Conservation (phyloP, 2,113 vertebrate genomes). For the Larimichthys crocea region DNA sequence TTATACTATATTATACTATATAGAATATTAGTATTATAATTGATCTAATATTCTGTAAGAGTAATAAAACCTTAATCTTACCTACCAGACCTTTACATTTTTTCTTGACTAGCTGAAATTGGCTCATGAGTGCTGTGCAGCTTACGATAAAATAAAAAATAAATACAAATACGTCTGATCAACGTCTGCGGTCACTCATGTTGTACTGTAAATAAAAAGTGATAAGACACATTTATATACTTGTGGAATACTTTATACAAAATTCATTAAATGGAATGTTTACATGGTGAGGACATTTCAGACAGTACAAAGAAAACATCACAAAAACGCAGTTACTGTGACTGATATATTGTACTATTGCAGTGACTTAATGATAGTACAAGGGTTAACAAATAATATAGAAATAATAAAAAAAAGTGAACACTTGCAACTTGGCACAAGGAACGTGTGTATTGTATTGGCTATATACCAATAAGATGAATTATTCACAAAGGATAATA, state of each 20-base stretch:
- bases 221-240: constrained; percentile 11
- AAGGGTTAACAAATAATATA: constrained; percentile 60
- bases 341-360: constrained; percentile 61
- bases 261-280: constrained; percentile 70
- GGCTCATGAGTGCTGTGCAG: background rate
- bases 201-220: background rate
- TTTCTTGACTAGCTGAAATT: background rate
- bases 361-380: constrained; percentile 59
- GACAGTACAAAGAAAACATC: constrained; percentile 75
- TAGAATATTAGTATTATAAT: too few relatives aligned
- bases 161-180: background rate
- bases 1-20: too few relatives aligned
- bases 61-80: too few relatives aligned
- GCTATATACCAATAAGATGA: constrained; percentile 30
- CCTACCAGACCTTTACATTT: too few relatives aligned
- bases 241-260: constrained; percentile 80
- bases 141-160: background rate
- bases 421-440: constrained; percentile 82
- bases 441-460: constrained; percentile 63
- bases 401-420: constrained; percentile 55
- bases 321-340: constrained; percentile 61
- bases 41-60: too few relatives aligned
- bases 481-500: constrained; percentile 40
- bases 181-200: background rate
- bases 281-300: constrained; percentile 69